These are phyloP conservation scores for Parapristionchus giblindavisi DNA, from an alignment of 2,888 invertebrate genomes.

Conservation along the genomic window DNA sequence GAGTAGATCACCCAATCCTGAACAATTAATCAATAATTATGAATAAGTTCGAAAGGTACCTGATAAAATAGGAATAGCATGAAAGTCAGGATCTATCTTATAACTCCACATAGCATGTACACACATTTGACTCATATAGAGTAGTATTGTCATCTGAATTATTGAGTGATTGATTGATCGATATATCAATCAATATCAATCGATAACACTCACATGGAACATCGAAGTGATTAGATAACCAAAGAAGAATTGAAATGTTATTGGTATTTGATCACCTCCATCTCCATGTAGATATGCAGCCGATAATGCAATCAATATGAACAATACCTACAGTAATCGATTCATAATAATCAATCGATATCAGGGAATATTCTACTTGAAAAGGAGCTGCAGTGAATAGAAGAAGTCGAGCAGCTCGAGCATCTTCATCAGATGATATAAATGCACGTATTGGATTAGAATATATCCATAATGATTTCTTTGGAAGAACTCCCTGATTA, in stretches of 20 bases:
- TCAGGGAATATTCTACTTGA: neutral
- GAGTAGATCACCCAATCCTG: slow-evolving; percentile 7
- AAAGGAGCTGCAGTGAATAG: slow-evolving; percentile 14
- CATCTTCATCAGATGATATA: neutral
- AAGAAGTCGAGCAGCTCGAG: neutral
- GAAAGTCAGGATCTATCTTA: slow-evolving; percentile 15
- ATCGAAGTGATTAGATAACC: neutral
- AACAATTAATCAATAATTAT: neutral
- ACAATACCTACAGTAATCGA: neutral
- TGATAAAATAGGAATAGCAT: slow-evolving; percentile 11
- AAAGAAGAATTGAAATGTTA: neutral
- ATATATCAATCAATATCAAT: neutral
- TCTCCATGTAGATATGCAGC: slow-evolving; percentile 1
- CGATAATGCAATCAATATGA: neutral
- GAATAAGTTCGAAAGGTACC: neutral
- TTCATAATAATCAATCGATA: neutral
- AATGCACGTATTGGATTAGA: neutral
- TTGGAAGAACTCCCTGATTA: neutral
- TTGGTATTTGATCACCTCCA: neutral
- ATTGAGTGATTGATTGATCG: neutral
- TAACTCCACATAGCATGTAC: slow-evolving; percentile 24
- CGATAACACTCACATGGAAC: neutral
- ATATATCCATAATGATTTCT: neutral
- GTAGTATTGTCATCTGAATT: neutral
- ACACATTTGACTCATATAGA: slow-evolving; percentile 20